Base-by-base conservation (phyloP, 2,113 vertebrate genomes). In the Tretioscincus oriximinensis region DNA sequence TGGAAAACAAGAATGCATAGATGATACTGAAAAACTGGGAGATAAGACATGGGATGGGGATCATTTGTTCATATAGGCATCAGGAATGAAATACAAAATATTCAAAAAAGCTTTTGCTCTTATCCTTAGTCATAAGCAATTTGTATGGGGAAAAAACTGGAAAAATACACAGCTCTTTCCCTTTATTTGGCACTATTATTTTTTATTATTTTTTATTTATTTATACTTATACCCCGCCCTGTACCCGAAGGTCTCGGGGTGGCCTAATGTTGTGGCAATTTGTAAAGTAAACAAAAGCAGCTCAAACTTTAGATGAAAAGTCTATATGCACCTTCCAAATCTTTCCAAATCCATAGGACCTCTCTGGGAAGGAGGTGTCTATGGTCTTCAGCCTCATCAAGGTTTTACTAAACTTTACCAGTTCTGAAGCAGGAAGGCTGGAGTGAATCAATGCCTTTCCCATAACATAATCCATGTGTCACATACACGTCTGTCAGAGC, bases 401-500 rank as follows among this genome's bases (percentile, higher is more conserved):
- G 29, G 21, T 31, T 76, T 70, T 41, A 69, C 54, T 35, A 82
- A 54, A 70, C 66, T 31, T 82, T 29, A 29, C 21, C 24, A 49
- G 21, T 73, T 79, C 31, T 63, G 54, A 26, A 58, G 51, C 16
- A 61, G 31, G 51, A 51, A 79, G 67, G 65, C 67, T 82, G 73
- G 73, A 82, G 54, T 82, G 73, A 82, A 76, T 70, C 73, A 82
- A 82, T 41, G 41, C 41, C 73, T 76, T 63, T 63, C 73, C 58
- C 24, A 21, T 82, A 82, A 82, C 73, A 24, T 54, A 82, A 82
- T 82, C 73, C 80, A 82, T 82, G 80, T 74, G 80, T 82, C 77
- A 80, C 45, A 76, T 41, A 64, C 65, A 63, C 26, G 72, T 66
- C 66, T 76, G 28, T 45, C 45, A 22, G 77, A 70, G 41, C 58